Evolutionary conservation across 2,888 invertebrate species (phyloP).

Genomic region (Drosophila limbata): DNA sequence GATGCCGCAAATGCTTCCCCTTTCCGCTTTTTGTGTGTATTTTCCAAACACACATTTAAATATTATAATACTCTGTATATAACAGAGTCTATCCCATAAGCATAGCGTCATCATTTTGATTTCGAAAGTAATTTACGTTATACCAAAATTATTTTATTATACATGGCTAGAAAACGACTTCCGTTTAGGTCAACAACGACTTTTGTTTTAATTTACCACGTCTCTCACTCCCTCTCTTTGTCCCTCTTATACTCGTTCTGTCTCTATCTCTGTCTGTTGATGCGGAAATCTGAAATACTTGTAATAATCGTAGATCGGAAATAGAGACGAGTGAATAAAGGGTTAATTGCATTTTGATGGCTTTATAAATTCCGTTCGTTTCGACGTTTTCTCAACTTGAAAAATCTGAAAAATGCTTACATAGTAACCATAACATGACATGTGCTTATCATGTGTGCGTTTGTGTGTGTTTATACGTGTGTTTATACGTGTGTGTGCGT

Average conservation of each 20-base stretch:
- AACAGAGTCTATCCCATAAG: constrained; percentile 4
- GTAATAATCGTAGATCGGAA: constrained; percentile 75
- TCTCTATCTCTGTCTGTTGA: not conserved
- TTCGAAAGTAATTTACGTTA: constrained; percentile 69
- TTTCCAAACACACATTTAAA: constrained; percentile 36
- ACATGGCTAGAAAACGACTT: constrained; percentile 72
- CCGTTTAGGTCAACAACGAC: constrained; percentile 73
- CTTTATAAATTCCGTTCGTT: constrained; percentile 69
- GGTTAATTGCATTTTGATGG: constrained; percentile 83
- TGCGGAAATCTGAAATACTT: constrained; percentile 67
- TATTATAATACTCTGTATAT: constrained; percentile 16
- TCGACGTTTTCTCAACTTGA: constrained; percentile 35
- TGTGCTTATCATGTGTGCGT: constrained; percentile 25
- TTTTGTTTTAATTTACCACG: constrained; percentile 75
- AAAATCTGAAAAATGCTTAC: constrained; percentile 29
- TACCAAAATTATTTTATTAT: constrained; percentile 75
- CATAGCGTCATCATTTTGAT: constrained; percentile 51
- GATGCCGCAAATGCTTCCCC: constrained; percentile 73
- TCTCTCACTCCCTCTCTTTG: constrained; percentile 25
- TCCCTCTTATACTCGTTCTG: not conserved
- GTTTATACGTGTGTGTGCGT: constrained; percentile 10
- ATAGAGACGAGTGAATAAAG: constrained; percentile 67
- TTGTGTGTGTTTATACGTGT: constrained; percentile 4
- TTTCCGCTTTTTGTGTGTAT: constrained; percentile 50
- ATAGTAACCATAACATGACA: constrained; percentile 38